These are phyloP conservation scores for Syngnathus scovelli DNA, from an alignment of 2,113 vertebrate genomes.

Conservation along the genomic window DNA sequence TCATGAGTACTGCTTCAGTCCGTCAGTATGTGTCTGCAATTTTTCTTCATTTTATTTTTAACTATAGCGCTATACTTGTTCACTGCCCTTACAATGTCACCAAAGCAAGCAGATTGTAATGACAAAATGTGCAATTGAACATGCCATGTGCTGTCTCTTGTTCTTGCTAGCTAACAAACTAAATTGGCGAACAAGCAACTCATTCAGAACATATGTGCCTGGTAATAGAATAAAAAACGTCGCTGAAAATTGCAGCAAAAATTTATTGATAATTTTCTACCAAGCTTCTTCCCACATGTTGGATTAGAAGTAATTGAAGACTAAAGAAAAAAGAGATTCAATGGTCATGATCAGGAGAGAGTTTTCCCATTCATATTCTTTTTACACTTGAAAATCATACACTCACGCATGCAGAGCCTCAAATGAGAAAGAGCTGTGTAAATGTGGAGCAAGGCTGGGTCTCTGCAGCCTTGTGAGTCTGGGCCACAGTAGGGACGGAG, in stretches of 20 bases:
- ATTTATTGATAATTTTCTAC: background rate
- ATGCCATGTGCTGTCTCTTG: background rate
- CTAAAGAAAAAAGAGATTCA: background rate
- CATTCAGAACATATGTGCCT: no score
- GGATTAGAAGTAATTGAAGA: background rate
- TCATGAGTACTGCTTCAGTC: no score
- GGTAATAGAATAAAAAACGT: background rate
- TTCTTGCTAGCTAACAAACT: background rate
- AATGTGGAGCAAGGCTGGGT: slow-evolving; percentile 29
- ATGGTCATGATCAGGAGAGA: background rate
- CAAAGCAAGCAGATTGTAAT: background rate
- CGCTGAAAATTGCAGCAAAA: background rate
- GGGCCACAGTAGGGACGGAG: slow-evolving; percentile 37
- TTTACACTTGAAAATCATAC: background rate
- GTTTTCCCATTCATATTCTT: background rate
- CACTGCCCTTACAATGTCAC: no score
- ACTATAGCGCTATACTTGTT: no score
- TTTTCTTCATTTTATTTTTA: no score
- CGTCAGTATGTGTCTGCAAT: no score
- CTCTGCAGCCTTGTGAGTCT: slow-evolving; percentile 25
- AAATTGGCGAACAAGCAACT: background rate
- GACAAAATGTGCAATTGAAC: background rate
- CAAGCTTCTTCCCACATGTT: no score
- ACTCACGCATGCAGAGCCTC: slow-evolving; percentile 17
- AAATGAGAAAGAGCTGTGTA: slow-evolving; percentile 53